Percentiles rank a stretch among this genome's conserved stretches.
These are phyloP conservation scores for Sinhomidia bicolor DNA, from an alignment of 2,888 invertebrate species.

Conservation along the genomic window DNA sequence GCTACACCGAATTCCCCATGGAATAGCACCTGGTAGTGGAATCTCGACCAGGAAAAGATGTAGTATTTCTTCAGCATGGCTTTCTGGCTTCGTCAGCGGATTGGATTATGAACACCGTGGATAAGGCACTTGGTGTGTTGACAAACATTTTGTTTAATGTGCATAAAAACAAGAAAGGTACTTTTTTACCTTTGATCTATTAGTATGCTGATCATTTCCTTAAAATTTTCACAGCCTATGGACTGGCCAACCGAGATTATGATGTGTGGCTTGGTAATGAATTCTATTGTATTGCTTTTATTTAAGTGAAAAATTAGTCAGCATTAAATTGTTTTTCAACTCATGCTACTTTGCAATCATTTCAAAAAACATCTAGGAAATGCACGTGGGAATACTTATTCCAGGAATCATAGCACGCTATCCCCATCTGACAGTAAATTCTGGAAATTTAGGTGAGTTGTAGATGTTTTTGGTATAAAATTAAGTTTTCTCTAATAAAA, in stretches of 20 bases:
- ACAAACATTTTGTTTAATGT: background rate
- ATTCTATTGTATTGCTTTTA: constrained; percentile 44
- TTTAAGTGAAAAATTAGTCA: background rate
- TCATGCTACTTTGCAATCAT: constrained; percentile 82
- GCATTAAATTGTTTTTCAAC: constrained; percentile 80
- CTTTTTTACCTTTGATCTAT: background rate
- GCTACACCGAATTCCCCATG: constrained; percentile 73
- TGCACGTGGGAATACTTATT: constrained; percentile 84
- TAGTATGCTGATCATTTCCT: background rate
- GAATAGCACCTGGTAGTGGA: constrained; percentile 76
- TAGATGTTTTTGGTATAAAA: no score
- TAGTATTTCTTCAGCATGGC: constrained; percentile 56
- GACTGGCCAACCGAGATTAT: constrained; percentile 81
- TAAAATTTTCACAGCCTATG: constrained; percentile 80
- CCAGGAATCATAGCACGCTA: constrained; percentile 82
- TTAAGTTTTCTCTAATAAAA: no score
- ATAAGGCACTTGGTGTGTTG: constrained; percentile 40
- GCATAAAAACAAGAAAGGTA: background rate
- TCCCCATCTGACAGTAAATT: constrained; percentile 81
- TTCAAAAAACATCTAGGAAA: constrained; percentile 83
- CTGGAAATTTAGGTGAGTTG: constrained; percentile 82
- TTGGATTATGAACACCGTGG: constrained; percentile 57
- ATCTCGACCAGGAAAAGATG: constrained; percentile 60
- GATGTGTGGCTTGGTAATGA: constrained; percentile 85
- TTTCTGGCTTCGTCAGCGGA: constrained; percentile 54